Evolutionary conservation across 2,888 invertebrate species (phyloP), one percentile per base, ranked within the genome.

Genomic region (Amiota communis): DNA sequence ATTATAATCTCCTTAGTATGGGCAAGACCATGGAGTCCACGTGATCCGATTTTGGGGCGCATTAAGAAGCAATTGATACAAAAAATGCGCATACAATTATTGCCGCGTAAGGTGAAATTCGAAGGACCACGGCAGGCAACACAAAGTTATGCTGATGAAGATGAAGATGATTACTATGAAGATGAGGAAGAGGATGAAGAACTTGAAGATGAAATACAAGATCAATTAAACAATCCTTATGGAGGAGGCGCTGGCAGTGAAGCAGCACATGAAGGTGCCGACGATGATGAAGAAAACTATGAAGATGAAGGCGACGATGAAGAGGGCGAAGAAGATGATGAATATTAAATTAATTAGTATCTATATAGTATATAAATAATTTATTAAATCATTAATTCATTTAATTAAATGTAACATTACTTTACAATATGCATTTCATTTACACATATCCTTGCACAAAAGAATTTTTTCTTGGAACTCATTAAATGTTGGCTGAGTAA

Each of bases 301-400:
- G 63, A 63, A 9, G 63, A n/a, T 46, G 23, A 63, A 36, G 63
- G 46, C 0, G 63, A 63, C 1, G 63, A 63, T 10, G 12, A 63
- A 12, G 63, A 63, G n/a, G 63, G 63, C 10, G 63, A 63, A n/a
- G 63, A 63, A 53, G 53, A 53, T 36, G 63, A 63, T 63, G 63
- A 63, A n/a, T 20, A 63, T 46, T 63, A 63, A 15, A n/a, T 15
- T 6, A 46, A 46, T 20, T 63, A 59, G 2, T 59, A 13, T 11
- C 3, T 12, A 11, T n/a, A n/a, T n/a, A n/a, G n/a, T n/a, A n/a
- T n/a, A 59, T 20, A 17, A 13, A 4, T 17, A 6, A 59, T 59
- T 17, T 59, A n/a, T 57, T 13, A 57, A 17, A 57, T 6, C 17
- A 15, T 57, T 13, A 57, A 17, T 11, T n/a, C 11, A 15, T 36